Evolutionary conservation across 2,797 vertebrate genomes (phyloP), one percentile per base, ranked within the genome.

Genomic region (Siniperca scherzeri): DNA sequence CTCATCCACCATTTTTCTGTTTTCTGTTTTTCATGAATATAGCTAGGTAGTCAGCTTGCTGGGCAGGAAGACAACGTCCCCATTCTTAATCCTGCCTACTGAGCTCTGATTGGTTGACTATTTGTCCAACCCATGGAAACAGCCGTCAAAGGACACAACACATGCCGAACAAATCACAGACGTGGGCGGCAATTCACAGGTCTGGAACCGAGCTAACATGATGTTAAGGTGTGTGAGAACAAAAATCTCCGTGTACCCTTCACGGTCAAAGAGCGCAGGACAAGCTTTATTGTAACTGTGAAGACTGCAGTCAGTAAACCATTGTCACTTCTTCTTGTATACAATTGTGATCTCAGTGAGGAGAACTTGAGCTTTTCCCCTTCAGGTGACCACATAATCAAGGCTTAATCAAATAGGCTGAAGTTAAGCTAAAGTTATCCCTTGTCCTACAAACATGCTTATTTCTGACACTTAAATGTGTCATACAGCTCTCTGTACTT

Each of bases 401-500:
- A 44, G 21, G 59, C 60, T 74, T 70, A 70, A 75, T 78, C 40
- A 56, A 77, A 68, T 16, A 44, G 8, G 1, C 61, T 48, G 36
- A 42, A 59, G 12, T 67, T 40, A 30, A 30, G 42, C 42, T 30
- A 30, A 30, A n/a, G 17, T 57, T 12, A 25, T 59, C 13, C 52
- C 46, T 30, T 9, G 3, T 19, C 65, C 6, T 5, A 48, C 48
- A 72, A 78, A 83, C 44, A 25, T 14, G 25, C 53, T 50, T 50
- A 72, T 72, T 38, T 75, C 22, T 25, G 30, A 61, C 82, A 55
- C 40, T n/a, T 59, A 4, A 61, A 74, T 66, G 36, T 30, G 38
- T 83, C 70, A 69, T 33, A 42, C 38, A 22, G 40, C 46, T 19
- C 68, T 36, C 16, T 25, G 11, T 55, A 11, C 4, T 25, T 64